Base-by-base conservation (phyloP, 1,140 invertebrate species). In the Nephila pilipes region DNA sequence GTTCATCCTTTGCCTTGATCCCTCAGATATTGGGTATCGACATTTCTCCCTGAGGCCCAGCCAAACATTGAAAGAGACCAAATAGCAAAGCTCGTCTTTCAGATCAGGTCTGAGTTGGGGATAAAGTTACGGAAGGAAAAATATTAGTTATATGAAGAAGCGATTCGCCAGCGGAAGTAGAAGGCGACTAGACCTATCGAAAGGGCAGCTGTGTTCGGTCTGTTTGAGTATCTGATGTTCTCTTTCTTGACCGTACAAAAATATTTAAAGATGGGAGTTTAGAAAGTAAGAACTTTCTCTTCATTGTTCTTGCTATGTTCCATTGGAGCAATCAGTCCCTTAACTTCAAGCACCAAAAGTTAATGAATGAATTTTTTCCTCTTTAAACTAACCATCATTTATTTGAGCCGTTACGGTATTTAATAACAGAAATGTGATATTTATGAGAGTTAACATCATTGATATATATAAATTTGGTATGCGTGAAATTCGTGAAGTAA, bases 11-110 rank as follows among this genome's bases (percentile, higher is more conserved):
- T 79, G 54, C 83, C 29, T 92, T 93, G 91, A 93, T 93, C 91
- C 91, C 32, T 93, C 60, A 93, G 91, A 93, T 93, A 93, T 93
- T 93, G 91, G 91, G 91, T 93, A 93, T 93, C 91, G 91, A 93
- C 91, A 58, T 87, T 87, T 87, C 29, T 87, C 91, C 91, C 91
- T n/a, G 36, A 87, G 91, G 91, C 91, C 55, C 83, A 58, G n/a
- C 91, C 91, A 93, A 93, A 93, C 85, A 93, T 58, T 57, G 91
- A 87, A 91, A 81, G 89, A 54, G n/a, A 75, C 63, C 87, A 89
- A 90, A 87, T 58, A 79, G 85, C 46, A 60, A 57, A 79, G 83
- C 54, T 93, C 57, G 63, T 54, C 91, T 87, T 65, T 87, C 36
- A 65, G 60, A 85, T 85, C 75, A 32, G 38, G 57, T 46, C 83